Conservation (phyloP, 2,888 invertebrate species). For the Erynnis tages region DNA sequence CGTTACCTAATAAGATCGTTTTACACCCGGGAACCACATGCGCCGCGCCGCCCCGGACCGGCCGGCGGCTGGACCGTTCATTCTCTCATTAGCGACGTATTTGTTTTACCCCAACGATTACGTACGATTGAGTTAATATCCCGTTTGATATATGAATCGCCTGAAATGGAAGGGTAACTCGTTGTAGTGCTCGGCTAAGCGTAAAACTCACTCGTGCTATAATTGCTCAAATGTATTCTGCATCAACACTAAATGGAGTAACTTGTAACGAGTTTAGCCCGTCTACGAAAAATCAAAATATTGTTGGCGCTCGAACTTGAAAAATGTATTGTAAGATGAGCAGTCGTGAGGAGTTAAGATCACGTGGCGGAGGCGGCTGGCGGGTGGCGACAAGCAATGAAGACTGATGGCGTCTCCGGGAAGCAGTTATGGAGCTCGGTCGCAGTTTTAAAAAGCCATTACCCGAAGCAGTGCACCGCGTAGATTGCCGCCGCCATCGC, state of each 20-base stretch:
- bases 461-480: slow-evolving; percentile 75
- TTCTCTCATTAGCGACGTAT: slow-evolving; percentile 76
- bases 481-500: slow-evolving; percentile 62
- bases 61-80: slow-evolving; percentile 61
- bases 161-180: slow-evolving; percentile 49
- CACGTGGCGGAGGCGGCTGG: slow-evolving; percentile 60
- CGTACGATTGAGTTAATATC: slow-evolving; percentile 73
- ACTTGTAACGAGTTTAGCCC: neutral
- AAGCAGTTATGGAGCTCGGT: slow-evolving; percentile 81
- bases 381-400: slow-evolving; percentile 81
- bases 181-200: slow-evolving; percentile 24
- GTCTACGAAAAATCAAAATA: neutral
- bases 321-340: slow-evolving; percentile 21
- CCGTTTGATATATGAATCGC: slow-evolving; percentile 66
- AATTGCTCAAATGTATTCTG: slow-evolving; percentile 8
- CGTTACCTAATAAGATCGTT: slow-evolving; percentile 81
- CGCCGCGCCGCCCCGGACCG: slow-evolving; percentile 52
- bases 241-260: neutral
- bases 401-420: slow-evolving; percentile 79
- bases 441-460: slow-evolving; percentile 82
- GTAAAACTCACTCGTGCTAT: slow-evolving; percentile 20
- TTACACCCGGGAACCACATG: slow-evolving; percentile 77
- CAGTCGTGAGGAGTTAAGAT: slow-evolving; percentile 69
- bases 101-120: slow-evolving; percentile 71
- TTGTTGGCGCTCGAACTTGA: slow-evolving; percentile 5